These are phyloP conservation scores for Umimayanthus kanabou DNA, from an alignment of 92 coral and sea anemone species.

Conservation along the genomic window DNA sequence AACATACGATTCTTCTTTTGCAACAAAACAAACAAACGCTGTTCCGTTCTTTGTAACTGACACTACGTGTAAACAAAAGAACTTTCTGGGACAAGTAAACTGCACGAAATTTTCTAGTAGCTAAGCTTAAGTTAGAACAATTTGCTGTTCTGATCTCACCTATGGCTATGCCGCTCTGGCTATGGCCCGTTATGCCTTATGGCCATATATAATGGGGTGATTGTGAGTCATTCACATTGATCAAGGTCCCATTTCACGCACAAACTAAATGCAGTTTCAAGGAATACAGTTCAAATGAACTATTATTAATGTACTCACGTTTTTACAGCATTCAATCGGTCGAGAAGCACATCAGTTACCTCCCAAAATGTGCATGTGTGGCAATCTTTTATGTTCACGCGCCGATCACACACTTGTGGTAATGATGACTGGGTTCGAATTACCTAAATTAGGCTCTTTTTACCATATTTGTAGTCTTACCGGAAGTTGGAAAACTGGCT, in stretches of 20 bases:
- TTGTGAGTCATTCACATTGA: too few species aligned
- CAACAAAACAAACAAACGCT: neutral
- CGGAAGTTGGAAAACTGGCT: neutral
- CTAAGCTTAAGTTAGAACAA: too few species aligned
- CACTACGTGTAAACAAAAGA: neutral
- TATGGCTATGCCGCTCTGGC: too few species aligned
- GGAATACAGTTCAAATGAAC: neutral
- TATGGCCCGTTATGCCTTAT: too few species aligned
- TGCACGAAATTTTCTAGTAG: neutral
- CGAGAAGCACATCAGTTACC: neutral
- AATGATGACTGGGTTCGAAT: constrained; percentile 22
- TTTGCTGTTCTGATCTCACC: too few species aligned
- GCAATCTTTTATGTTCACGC: neutral
- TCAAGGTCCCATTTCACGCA: neutral
- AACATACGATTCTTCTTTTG: neutral
- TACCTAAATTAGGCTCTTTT: neutral
- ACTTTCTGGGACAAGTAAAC: neutral
- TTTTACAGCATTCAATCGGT: neutral
- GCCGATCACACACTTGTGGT: neutral
- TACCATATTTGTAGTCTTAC: neutral
- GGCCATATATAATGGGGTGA: too few species aligned
- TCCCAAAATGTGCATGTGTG: neutral
- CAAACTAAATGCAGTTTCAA: neutral
- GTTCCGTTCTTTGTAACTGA: neutral
- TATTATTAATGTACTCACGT: neutral